Conservation (phyloP, 2,797 vertebrate genomes). For the Neosilurus mollespiculum region DNA sequence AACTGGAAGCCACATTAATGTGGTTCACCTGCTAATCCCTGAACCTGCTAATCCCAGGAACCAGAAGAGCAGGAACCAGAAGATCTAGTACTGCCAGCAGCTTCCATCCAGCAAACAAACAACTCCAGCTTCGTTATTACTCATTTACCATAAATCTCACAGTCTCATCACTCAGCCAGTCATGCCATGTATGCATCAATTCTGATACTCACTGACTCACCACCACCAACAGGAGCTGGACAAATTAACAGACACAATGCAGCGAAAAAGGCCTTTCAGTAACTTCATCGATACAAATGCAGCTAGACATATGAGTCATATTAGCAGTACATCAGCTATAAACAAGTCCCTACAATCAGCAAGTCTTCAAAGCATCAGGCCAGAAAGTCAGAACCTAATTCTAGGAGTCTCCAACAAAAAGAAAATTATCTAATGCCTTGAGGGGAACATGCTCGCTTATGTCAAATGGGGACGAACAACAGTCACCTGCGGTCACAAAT, state of each 20-base stretch:
- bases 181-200: constrained; percentile 24
- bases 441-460: neutral
- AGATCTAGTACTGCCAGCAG: constrained; percentile 1
- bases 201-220: constrained; percentile 32
- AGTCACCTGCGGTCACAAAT: neutral
- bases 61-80: neutral
- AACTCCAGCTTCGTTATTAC: constrained; percentile 13
- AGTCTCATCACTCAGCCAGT: constrained; percentile 11
- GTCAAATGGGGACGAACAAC: neutral
- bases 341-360: neutral
- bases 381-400: neutral
- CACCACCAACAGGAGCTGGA: neutral
- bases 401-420: neutral
- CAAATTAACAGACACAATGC: constrained; percentile 6
- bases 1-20: neutral
- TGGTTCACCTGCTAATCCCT: constrained; percentile 2
- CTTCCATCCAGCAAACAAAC: constrained; percentile 24
- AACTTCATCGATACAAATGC: constrained; percentile 19
- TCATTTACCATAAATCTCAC: constrained; percentile 30
- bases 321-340: constrained; percentile 18
- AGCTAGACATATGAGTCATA: constrained; percentile 6
- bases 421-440: neutral
- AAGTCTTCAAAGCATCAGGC: neutral
- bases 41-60: too few relatives aligned
- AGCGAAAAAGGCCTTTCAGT: constrained; percentile 13